Evolutionary conservation across 2,797 vertebrate species (phyloP), one percentile per base, ranked within the genome.

Genomic region (Danio jaintianensis): DNA sequence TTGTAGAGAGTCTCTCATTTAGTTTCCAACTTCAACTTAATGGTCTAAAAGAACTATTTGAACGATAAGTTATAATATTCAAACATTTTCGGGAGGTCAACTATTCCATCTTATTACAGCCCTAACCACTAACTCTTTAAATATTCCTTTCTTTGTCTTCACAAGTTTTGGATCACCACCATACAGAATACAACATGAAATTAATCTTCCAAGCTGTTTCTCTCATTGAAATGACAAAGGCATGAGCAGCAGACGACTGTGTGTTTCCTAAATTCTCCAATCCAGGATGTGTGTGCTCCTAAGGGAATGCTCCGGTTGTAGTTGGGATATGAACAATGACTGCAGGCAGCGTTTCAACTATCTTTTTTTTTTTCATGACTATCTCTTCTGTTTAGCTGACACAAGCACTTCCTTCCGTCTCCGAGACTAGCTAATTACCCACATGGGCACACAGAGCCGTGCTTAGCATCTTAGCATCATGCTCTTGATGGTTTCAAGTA

Each of bases 381-480:
- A 18, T 71, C 55, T 71, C 59, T 74, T 36, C 48, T 84, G 84
- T 88, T 88, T 84, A 89, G 90, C 91, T 91, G 91, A 91, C 86
- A 86, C 77, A 15, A 73, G 64, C 78, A 88, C 82, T 87, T 82
- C 62, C 18, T 61, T 48, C 38, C 40, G 42, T 67, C 72, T 69
- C 43, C 9, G 7, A 9, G 55, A 38, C 78, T 73, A 18, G 43
- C 62, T 80, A 80, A 75, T 62, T 84, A 72, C 69, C 36, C 75
- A 59, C 66, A 73, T 18, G 47, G 69, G 45, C 63, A 64, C 50
- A 43, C 53, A 36, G 80, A 56, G 43, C 45, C 4, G 45, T 70
- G 76, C 45, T 80, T 74, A 40, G 42, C 16, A 2, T 43, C n/a
- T n/a, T n/a, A n/a, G n/a, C n/a, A n/a, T n/a, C n/a, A 61, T 6